Conservation (phyloP, 2,113 vertebrate species). For the Mustela lutreola region DNA sequence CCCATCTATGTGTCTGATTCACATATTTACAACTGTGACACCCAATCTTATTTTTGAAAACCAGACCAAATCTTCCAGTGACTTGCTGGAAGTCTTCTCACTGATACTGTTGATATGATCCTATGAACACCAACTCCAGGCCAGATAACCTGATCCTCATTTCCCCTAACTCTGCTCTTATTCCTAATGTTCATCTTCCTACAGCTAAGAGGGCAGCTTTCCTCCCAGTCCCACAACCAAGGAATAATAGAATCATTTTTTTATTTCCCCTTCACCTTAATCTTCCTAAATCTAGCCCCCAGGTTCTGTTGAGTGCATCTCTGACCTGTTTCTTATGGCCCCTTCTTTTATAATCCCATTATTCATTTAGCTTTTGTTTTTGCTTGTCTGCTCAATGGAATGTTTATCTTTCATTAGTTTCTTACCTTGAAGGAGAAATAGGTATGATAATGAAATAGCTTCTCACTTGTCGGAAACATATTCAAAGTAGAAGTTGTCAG, state of each 20-base stretch:
- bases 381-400: neutral
- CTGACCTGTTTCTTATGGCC: neutral
- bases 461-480: slow-evolving; percentile 17
- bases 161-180: neutral
- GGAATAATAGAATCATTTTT: neutral
- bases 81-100: neutral
- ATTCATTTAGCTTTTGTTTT: neutral
- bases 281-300: neutral
- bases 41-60: neutral
- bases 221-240: neutral
- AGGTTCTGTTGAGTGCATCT: neutral
- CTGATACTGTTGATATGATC: neutral
- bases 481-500: neutral
- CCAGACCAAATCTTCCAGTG: neutral
- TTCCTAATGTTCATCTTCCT: neutral
- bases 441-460: neutral
- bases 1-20: neutral
- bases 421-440: neutral
- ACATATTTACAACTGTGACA: neutral
- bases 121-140: neutral
- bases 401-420: neutral
- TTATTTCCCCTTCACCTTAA: neutral
- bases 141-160: neutral
- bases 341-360: neutral
- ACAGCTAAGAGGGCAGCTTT: neutral